Conservation (phyloP, 2,888 invertebrate species). For the Hypomecis punctinalis region DNA sequence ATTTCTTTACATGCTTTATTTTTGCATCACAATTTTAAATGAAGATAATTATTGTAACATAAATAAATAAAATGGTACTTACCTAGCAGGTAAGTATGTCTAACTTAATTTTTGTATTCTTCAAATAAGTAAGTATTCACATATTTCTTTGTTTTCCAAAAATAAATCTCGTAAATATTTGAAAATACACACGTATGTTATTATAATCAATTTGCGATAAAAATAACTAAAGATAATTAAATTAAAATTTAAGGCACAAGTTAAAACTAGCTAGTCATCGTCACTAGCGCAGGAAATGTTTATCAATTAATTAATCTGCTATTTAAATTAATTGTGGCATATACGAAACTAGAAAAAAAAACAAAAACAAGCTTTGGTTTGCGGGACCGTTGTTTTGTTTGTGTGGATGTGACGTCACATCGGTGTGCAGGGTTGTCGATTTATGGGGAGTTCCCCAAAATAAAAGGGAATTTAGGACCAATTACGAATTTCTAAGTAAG, state of each 20-base stretch:
- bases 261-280: slow-evolving; percentile 25
- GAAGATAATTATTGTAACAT: no score
- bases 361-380: slow-evolving; percentile 62
- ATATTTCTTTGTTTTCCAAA: no score
- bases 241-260: slow-evolving; percentile 14
- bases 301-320: slow-evolving; percentile 53
- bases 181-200: neutral
- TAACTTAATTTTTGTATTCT: no score
- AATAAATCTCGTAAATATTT: neutral
- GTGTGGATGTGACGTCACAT: slow-evolving; percentile 75
- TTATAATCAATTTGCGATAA: slow-evolving; percentile 1
- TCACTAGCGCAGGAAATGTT: slow-evolving; percentile 39
- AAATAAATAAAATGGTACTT: no score
- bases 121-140: no score
- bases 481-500: no score
- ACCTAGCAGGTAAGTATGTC: no score
- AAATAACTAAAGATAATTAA: slow-evolving; percentile 15
- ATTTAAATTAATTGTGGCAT: slow-evolving; percentile 53
- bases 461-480: no score
- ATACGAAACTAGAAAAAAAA: slow-evolving; percentile 48
- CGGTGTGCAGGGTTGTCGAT: neutral
- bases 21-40: no score
- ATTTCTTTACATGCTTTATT: no score
- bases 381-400: slow-evolving; percentile 76
- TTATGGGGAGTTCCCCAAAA: no score